A percentile compares a stretch with the other conserved stretches of the same genome.
Conservation (phyloP, 2,888 invertebrate species). For the Meiosimyza decipiens region DNA sequence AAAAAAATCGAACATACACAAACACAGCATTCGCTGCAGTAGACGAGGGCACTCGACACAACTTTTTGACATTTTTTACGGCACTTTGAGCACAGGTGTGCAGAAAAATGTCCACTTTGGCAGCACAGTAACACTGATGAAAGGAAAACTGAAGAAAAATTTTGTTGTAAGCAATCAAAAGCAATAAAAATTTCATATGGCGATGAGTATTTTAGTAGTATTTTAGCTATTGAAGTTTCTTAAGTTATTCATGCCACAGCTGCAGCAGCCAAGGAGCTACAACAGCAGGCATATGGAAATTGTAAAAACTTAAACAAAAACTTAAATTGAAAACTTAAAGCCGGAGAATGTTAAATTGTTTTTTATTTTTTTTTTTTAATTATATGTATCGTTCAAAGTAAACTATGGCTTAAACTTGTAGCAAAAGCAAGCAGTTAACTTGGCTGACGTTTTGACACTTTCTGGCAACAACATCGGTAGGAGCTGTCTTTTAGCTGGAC, state of each 20-base stretch:
- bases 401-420: background rate
- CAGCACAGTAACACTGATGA: background rate
- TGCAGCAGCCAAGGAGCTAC: too few species aligned
- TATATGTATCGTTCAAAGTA: background rate
- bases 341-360: background rate
- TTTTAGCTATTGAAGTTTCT: background rate
- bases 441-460: slow-evolving; percentile 23
- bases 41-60: slow-evolving; percentile 18
- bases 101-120: slow-evolving; percentile 22
- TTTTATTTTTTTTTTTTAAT: too few species aligned
- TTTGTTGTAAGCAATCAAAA: too few species aligned
- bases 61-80: slow-evolving; percentile 32
- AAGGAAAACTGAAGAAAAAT: background rate
- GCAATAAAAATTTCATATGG: background rate
- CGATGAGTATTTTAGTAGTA: background rate
- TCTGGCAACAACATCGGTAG: too few species aligned
- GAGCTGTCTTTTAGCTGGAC: too few species aligned
- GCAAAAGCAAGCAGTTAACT: slow-evolving; percentile 18
- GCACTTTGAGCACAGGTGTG: slow-evolving; percentile 31
- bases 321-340: background rate
- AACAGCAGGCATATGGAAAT: too few species aligned
- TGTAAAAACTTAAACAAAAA: too few species aligned
- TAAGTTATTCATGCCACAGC: background rate
- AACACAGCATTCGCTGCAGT: background rate
- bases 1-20: background rate